Percentiles rank a stretch among this genome's conserved stretches.
These are phyloP conservation scores for Tinamus guttatus DNA, from an alignment of 2,113 vertebrate genomes.

Conservation along the genomic window DNA sequence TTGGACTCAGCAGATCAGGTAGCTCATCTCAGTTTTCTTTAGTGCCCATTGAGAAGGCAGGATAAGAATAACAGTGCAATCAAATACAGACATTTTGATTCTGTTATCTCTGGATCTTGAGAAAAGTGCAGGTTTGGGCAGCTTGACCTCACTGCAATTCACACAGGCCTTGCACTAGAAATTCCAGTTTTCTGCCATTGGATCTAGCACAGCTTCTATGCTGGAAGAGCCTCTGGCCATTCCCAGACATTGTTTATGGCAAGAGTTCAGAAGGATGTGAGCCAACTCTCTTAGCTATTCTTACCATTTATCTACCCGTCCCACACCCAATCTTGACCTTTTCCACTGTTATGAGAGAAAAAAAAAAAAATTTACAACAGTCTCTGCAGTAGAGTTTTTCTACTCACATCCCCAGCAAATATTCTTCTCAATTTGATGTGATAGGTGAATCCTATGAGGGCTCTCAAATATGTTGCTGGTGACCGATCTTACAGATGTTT, in stretches of 20 bases:
- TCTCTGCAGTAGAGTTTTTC: background rate
- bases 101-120: background rate
- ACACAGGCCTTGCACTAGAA: constrained; percentile 15
- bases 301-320: constrained; percentile 44
- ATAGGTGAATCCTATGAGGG: background rate
- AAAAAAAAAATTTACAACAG: background rate
- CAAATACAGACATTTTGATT: background rate
- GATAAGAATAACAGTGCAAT: background rate
- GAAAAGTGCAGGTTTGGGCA: background rate
- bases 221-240: constrained; percentile 38
- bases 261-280: constrained; percentile 47
- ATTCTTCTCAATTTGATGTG: background rate
- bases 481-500: background rate
- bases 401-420: background rate
- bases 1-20: background rate
- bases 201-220: constrained; percentile 27
- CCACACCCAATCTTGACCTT: background rate
- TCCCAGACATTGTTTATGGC: constrained; percentile 67
- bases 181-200: constrained; percentile 50
- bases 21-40: background rate
- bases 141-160: constrained; percentile 24
- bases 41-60: background rate
- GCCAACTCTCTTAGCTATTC: constrained; percentile 58
- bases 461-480: background rate
- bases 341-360: constrained; percentile 13